Evolutionary conservation across 92 coral and sea anemone species (phyloP).

Genomic region (Zoanthus sociatus): DNA sequence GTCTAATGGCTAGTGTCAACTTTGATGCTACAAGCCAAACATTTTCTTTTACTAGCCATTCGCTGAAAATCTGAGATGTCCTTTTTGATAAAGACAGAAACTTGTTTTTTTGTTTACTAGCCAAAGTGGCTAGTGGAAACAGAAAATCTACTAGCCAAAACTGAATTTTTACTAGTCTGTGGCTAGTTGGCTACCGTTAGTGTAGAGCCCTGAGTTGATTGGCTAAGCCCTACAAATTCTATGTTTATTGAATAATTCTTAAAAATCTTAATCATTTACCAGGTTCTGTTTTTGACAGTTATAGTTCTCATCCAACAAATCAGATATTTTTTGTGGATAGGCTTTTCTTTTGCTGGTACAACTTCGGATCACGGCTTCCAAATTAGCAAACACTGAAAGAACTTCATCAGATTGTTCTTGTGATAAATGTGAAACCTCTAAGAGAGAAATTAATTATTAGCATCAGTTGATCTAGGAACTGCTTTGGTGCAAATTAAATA

Average conservation of each 20-base stretch:
- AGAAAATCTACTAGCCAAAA: too few species aligned
- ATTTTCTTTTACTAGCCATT: too few species aligned
- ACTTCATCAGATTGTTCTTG: conserved; percentile 76
- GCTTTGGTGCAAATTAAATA: background rate
- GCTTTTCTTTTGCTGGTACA: conserved; percentile 84
- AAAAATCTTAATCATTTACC: conserved; percentile 52
- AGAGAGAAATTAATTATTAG: background rate
- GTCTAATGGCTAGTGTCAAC: too few species aligned
- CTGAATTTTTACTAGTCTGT: too few species aligned
- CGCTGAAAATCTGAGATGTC: too few species aligned
- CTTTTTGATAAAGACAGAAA: too few species aligned
- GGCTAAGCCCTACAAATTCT: background rate
- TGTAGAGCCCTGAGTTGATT: too few species aligned
- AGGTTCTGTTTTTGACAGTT: conserved; percentile 54
- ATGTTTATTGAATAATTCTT: background rate
- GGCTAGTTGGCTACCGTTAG: too few species aligned
- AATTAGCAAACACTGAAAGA: conserved; percentile 77
- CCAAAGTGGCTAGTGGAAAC: too few species aligned
- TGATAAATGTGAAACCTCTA: conserved; percentile 74
- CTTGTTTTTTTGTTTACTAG: too few species aligned
- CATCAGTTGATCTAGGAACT: background rate
- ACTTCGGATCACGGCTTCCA: conserved; percentile 80
- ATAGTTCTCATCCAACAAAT: conserved; percentile 57
- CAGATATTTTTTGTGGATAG: conserved; percentile 81
- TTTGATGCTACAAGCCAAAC: too few species aligned